phyloP scores from a whole-genome alignment of 2,888 invertebrate genomes.

The Latrodectus elegans region DNA sequence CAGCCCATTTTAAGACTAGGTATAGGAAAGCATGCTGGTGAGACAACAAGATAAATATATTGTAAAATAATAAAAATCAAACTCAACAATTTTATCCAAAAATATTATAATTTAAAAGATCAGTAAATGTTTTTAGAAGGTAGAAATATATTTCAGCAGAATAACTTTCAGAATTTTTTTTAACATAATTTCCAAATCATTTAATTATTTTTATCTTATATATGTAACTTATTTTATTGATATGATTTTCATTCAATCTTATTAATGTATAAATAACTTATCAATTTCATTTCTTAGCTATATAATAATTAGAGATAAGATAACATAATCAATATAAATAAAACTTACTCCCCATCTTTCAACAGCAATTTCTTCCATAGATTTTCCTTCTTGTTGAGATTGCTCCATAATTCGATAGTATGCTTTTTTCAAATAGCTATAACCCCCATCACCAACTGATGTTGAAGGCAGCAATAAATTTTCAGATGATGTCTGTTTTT shows the following conservation, averaged over 20 bases:
- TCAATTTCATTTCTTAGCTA: too few species aligned
- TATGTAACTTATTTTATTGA: not conserved
- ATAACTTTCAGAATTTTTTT: too few species aligned
- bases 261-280: not conserved
- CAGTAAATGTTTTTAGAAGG: too few species aligned
- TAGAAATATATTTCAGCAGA: too few species aligned
- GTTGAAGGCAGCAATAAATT: constrained; percentile 64
- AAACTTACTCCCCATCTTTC: constrained; percentile 79
- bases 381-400: constrained; percentile 77
- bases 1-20: too few species aligned
- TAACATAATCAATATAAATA: constrained; percentile 12
- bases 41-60: too few species aligned
- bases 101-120: too few species aligned
- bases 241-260: not conserved
- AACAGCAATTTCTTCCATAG: constrained; percentile 79
- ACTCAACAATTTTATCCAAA: too few species aligned
- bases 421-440: constrained; percentile 78
- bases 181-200: too few species aligned
- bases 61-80: too few species aligned
- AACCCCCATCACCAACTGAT: constrained; percentile 78
- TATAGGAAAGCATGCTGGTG: too few species aligned
- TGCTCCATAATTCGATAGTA: constrained; percentile 78
- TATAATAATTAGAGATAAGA: not conserved
- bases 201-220: not conserved
- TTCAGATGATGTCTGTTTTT: constrained; percentile 58